Conservation (phyloP, 2,113 vertebrate genomes). For the Oxyura jamaicensis region DNA sequence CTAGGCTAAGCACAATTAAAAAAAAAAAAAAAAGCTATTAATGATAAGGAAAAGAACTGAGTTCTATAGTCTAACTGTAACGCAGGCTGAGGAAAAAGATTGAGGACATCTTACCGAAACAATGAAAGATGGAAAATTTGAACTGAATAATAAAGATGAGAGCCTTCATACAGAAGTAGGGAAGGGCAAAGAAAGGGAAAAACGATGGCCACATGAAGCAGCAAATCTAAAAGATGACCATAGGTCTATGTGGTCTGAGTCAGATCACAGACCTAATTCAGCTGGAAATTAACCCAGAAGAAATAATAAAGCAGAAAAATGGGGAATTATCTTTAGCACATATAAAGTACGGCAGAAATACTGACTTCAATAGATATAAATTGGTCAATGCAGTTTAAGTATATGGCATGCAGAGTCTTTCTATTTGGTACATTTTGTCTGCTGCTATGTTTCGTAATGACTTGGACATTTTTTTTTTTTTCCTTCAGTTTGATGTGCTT, state of each 20-base stretch:
- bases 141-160: not conserved
- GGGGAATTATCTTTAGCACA: not conserved
- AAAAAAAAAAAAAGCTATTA: not conserved
- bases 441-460: not conserved
- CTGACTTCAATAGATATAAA: not conserved
- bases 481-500: not conserved
- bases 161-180: not conserved
- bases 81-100: not conserved
- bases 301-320: not conserved
- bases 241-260: not conserved
- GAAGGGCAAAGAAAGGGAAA: not conserved
- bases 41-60: not conserved
- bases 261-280: not conserved
- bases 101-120: not conserved
- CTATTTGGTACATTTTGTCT: not conserved
- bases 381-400: not conserved
- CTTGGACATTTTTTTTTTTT: not conserved
- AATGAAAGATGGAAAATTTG: not conserved
- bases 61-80: not conserved
- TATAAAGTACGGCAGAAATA: not conserved
- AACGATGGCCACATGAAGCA: not conserved
- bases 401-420: not conserved
- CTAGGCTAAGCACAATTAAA: not conserved
- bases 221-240: not conserved
- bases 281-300: not conserved